Evolutionary conservation across 2,797 vertebrate species (phyloP), one percentile per base, ranked within the genome.

Genomic region (Gymnothorax javanicus): DNA sequence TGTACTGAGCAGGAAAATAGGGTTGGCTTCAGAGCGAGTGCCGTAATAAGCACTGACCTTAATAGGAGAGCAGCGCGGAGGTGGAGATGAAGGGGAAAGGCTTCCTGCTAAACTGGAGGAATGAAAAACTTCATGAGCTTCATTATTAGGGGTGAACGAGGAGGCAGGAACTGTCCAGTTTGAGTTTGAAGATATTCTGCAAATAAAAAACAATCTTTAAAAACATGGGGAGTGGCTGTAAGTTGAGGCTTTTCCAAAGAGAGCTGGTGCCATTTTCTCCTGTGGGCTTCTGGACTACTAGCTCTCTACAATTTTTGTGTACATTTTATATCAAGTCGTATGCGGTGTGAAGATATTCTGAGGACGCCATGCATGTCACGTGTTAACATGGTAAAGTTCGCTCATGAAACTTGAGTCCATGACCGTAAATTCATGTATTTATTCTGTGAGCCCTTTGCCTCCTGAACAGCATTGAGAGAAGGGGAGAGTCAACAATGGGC

Each of bases 1-100:
- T 93, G 90, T 91, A 93, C 86, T 90, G 91, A 91, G 87, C 91
- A 93, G 92, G 92, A 94, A 95, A 95, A 94, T 93, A 89, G 89
- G 60, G 62, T 86, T 85, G 50, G 90, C 81, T 84, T 79, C 86
- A 87, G 84, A 56, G 81, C 27, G 69, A 87, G 82, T 60, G 81
- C 86, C 43, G 43, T 43, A 33, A 83, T 25, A 62, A 82, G 86
- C 12, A 77, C 58, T 87, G 87, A 86, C 88, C 89, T 90, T 89
- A 90, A 89, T 89, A 89, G 88, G 87, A 88, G 84, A 88, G 84
- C 13, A 33, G 73, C 58, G 81, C 84, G 82, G 87, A 87, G 81
- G 52, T 33, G 71, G n/a, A 64, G 79, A 62, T 59, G 81, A 59
- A 71, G 69, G 56, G 25, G 43, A 50, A 67, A 52, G 58, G 15